phyloP scores from a whole-genome alignment of 2,113 vertebrate genomes.

The Spea multiplicata region DNA sequence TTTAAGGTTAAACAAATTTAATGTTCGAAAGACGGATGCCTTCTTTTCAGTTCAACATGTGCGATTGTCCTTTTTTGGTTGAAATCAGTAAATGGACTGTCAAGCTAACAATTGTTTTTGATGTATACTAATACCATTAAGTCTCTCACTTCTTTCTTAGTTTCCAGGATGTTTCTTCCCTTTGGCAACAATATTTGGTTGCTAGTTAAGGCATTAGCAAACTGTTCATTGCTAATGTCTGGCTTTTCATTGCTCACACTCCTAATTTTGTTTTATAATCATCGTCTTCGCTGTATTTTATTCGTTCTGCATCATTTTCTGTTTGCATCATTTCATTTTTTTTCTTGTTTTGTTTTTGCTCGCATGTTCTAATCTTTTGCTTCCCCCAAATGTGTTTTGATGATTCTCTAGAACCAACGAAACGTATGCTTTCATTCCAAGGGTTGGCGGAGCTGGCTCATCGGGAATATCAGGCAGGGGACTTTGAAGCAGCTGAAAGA shows the following conservation, averaged over 20 bases:
- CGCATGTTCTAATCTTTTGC: slow-evolving; percentile 83
- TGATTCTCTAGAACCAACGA: slow-evolving; percentile 96
- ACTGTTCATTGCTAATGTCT: not conserved
- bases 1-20: too few relatives aligned
- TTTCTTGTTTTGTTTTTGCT: slow-evolving; percentile 53
- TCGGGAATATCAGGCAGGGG: slow-evolving; percentile 97
- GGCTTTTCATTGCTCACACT: slow-evolving; percentile 29
- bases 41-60: too few relatives aligned
- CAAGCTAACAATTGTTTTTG: too few relatives aligned
- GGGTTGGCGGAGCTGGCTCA: slow-evolving; percentile 99
- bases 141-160: too few relatives aligned
- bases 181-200: not conserved
- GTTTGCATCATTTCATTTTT: slow-evolving; percentile 50
- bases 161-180: not conserved
- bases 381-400: slow-evolving; percentile 89
- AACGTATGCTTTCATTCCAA: slow-evolving; percentile 99
- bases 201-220: not conserved
- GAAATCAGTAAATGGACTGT: too few relatives aligned
- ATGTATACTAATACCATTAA: too few relatives aligned
- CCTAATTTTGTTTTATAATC: slow-evolving; percentile 44
- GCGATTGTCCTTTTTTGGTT: too few relatives aligned
- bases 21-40: too few relatives aligned
- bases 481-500: slow-evolving; percentile 98
- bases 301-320: slow-evolving; percentile 58
- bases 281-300: slow-evolving; percentile 26